These are phyloP conservation scores for Oceanodroma tethys DNA, from an alignment of 2,113 vertebrate genomes.

Conservation along the genomic window DNA sequence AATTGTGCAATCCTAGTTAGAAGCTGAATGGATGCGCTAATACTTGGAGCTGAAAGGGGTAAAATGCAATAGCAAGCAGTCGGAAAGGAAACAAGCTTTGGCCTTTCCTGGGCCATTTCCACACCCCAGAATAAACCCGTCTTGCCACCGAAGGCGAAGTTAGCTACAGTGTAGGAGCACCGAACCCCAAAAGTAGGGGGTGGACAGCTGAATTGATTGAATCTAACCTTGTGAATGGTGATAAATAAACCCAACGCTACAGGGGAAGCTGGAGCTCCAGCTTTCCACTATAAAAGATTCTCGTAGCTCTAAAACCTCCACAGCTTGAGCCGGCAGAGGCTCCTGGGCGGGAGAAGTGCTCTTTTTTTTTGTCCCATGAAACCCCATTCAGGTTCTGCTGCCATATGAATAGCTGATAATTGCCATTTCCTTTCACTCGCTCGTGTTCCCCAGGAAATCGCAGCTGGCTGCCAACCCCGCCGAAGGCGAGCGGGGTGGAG, in stretches of 20 bases:
- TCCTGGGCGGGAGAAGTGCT: neutral
- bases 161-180: neutral
- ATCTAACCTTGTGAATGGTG: neutral
- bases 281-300: neutral
- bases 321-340: neutral
- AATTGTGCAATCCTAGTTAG: constrained; percentile 50
- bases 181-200: neutral
- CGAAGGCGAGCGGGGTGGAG: neutral
- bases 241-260: neutral
- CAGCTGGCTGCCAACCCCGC: neutral
- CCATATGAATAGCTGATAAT: constrained; percentile 15
- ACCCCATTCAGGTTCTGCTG: constrained; percentile 2
- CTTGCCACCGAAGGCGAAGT: neutral
- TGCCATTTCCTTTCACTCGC: constrained; percentile 9
- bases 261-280: neutral
- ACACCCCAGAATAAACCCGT: neutral
- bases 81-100: neutral
- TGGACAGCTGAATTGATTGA: neutral
- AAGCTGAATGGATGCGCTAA: constrained; percentile 44
- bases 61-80: neutral
- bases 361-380: constrained; percentile 26
- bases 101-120: neutral
- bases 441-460: neutral
- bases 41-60: neutral
- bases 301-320: neutral